Evolutionary conservation across 2,113 vertebrate species (phyloP).

Genomic region (Cinclus cinclus): DNA sequence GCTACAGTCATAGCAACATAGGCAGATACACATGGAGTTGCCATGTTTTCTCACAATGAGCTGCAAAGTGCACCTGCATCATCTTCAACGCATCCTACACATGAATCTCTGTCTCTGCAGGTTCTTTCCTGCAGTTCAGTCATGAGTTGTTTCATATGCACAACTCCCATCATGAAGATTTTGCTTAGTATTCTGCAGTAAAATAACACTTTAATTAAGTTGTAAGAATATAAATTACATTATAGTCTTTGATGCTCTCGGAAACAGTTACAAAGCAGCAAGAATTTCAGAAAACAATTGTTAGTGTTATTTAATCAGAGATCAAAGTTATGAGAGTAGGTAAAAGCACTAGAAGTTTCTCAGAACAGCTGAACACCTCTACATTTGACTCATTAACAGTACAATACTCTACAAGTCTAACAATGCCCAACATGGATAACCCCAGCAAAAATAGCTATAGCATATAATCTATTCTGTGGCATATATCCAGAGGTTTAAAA

Average conservation of each 20-base stretch:
- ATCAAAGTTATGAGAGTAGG: slow-evolving; percentile 12
- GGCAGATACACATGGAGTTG: neutral
- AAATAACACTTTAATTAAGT: neutral
- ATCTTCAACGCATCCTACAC: neutral
- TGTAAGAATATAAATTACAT: neutral
- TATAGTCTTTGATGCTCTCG: slow-evolving; percentile 13
- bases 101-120: neutral
- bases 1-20: neutral
- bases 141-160: neutral
- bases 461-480: neutral
- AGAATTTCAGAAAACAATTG: neutral
- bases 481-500: neutral
- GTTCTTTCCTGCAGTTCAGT: neutral
- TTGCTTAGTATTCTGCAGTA: neutral
- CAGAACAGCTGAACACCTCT: neutral
- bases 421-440: neutral
- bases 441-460: neutral
- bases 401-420: neutral
- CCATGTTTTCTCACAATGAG: neutral
- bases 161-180: neutral
- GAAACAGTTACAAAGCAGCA: neutral
- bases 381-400: neutral
- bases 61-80: neutral
- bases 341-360: neutral
- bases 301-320: slow-evolving; percentile 9